Base-by-base conservation (phyloP, 2,797 vertebrate genomes). In the Tachyglossus aculeatus region DNA sequence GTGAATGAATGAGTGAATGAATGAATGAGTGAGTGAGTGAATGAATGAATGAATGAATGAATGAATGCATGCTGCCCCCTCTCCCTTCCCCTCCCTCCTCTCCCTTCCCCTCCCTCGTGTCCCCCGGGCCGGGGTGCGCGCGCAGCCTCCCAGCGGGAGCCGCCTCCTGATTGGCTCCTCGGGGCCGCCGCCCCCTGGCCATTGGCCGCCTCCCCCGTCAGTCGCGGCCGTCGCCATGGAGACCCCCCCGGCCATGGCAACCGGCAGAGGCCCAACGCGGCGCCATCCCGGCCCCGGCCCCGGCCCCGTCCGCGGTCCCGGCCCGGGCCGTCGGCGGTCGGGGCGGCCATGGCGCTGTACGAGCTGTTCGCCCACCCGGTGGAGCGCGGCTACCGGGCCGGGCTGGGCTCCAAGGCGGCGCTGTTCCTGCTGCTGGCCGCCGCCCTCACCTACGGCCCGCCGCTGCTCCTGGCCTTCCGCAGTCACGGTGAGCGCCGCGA, bases 381-480 rank as follows among this genome's bases (percentile, higher is more conserved):
- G 13, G 67, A 95, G 32, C 77, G 93, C 67, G 86, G 95, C 8
- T 97, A 96, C 89, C 94, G 92, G 74, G 93, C 94, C 0, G 93
- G 95, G 22, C 87, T 97, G 21, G 98, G 96, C 87, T 96, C 96
- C 1, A 92, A 91, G 69, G 95, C 96, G 6, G 95, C 94, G 0
- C 2, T 97, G 40, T 97, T 94, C 70, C 57, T 95, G 29, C 10
- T 94, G 13, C 47, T 94, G 10, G 90, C 95, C 15, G 70, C 94
- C 21, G 85, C 63, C 32, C 94, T 99, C 16, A 98, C 96, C 3
- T 98, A 97, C 71, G 92, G 98, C 77, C 82, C 95, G 2, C 98
- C 98, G 18, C 88, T 99, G 78, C 91, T 99, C 37, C 88, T 98
- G 36, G 95, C 96, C 25, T 99, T 96, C 86, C 94, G 96, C 67